Evolutionary conservation across 2,113 vertebrate species (phyloP).

Genomic region (Leuciscus idus): DNA sequence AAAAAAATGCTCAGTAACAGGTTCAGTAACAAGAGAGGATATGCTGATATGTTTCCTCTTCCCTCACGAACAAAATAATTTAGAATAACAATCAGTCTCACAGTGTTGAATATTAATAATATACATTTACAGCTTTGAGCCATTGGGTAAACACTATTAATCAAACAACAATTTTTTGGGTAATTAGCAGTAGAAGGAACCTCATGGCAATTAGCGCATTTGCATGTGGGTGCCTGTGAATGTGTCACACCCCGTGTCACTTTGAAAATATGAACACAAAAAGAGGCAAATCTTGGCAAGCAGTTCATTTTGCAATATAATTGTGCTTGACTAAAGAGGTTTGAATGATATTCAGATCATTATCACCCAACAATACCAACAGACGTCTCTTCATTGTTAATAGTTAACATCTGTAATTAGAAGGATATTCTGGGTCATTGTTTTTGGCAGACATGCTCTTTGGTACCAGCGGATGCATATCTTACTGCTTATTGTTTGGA

Average conservation of each 20-base stretch:
- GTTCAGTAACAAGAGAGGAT: not conserved
- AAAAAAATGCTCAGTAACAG: not conserved
- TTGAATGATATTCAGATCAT: slow-evolving; percentile 24
- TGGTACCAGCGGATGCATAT: not conserved
- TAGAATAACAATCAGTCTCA: slow-evolving; percentile 7
- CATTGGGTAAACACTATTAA: slow-evolving; percentile 28
- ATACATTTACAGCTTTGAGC: slow-evolving; percentile 9
- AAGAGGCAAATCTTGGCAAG: slow-evolving; percentile 22
- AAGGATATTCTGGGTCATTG: slow-evolving; percentile 16
- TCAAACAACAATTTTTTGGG: slow-evolving; percentile 1
- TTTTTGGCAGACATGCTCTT: slow-evolving; percentile 8
- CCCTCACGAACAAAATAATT: not conserved
- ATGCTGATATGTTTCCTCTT: not conserved
- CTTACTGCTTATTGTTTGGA: slow-evolving; percentile 3
- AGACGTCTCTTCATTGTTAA: not conserved
- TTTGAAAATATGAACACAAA: slow-evolving; percentile 61
- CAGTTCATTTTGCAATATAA: slow-evolving; percentile 55
- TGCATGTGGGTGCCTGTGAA: not conserved
- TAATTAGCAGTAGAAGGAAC: slow-evolving; percentile 32
- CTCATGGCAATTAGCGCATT: slow-evolving; percentile 15
- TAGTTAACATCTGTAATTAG: slow-evolving; percentile 1
- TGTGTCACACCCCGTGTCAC: not conserved
- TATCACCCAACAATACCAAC: slow-evolving; percentile 9
- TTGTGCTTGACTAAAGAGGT: slow-evolving; percentile 58
- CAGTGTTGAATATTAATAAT: slow-evolving; percentile 9